Evolutionary conservation across 2,888 invertebrate species (phyloP), one percentile per base, ranked within the genome.

Genomic region (Scelioninae gen. 2): DNA sequence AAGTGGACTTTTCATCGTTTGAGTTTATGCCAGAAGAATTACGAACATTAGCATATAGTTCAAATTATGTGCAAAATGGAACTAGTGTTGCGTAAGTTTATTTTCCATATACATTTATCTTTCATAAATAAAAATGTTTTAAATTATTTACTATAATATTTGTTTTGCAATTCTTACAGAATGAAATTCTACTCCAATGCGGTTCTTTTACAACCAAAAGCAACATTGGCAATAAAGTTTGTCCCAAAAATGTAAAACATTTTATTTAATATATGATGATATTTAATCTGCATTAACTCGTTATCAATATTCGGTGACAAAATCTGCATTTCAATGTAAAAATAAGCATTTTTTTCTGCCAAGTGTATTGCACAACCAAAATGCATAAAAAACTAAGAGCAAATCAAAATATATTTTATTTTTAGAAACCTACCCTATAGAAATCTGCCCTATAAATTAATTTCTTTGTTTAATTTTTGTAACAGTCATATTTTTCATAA

Each of bases 211-310:
- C 89, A 92, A 0, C 86, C 90, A 0, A 88, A 88, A 79, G 90
- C 92, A 9, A 89, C 92, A 0, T 86, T 92, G 11, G 88, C 94
- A 39, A 87, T 93, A 52, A 91, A 92, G 13, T 94, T 92, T 84
- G 92, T 92, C 31, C 92, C 93, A 13, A 86, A 85, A 65, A 22
- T 39, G n/a, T n/a, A n/a, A 5, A 61, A 18, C 18, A 50, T 31
- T 4, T 31, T 0, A 10, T 28, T 10, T 28, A 6, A 1, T 28
- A 9, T 10, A 10, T 55, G 55, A 41, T n/a, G 16, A 25, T 55
- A 55, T 2, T 41, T 45, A 31, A 43, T 33, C 9, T 33, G 33
- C 45, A 58, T 45, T 58, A 43, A 31, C 10, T n/a, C n/a, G n/a
- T 15, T 43, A 0, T 18, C 0, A 43, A 57, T 43, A 43, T 43